A percentile compares a stretch with the other conserved stretches of the same genome.
These are phyloP conservation scores for Tinamus major DNA, from an alignment of 2,797 vertebrate genomes.

Conservation along the genomic window DNA sequence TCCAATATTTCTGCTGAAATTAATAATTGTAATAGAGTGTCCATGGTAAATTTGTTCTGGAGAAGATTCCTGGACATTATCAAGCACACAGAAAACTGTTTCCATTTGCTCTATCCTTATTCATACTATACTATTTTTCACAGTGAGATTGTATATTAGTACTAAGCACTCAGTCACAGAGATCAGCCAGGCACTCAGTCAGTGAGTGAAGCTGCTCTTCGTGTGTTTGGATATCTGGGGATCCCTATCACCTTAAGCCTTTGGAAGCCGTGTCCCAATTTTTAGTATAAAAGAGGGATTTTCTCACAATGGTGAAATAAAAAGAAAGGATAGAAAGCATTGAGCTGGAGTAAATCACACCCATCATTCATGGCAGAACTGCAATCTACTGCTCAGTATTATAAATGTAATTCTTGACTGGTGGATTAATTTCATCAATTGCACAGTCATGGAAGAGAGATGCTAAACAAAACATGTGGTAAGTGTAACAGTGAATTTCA, in stretches of 20 bases:
- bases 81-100: neutral
- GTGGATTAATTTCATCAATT: slow-evolving; percentile 8
- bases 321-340: neutral
- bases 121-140: neutral
- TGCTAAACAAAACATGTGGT: neutral
- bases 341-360: neutral
- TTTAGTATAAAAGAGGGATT: neutral
- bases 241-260: neutral
- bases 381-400: neutral
- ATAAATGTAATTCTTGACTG: slow-evolving; percentile 22
- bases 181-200: neutral
- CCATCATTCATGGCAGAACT: neutral
- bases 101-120: neutral
- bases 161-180: neutral
- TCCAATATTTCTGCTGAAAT: neutral
- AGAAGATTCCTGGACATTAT: neutral
- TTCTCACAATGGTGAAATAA: neutral
- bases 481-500: neutral
- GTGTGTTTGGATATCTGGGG: neutral
- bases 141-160: neutral
- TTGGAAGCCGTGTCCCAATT: neutral
- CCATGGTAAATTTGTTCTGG: neutral
- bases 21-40: neutral
- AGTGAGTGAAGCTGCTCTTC: neutral
- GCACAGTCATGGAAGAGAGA: neutral